Conservation (phyloP, 37 sponge, comb jelly and placozoan species). For the Hormiphora californensis region DNA sequence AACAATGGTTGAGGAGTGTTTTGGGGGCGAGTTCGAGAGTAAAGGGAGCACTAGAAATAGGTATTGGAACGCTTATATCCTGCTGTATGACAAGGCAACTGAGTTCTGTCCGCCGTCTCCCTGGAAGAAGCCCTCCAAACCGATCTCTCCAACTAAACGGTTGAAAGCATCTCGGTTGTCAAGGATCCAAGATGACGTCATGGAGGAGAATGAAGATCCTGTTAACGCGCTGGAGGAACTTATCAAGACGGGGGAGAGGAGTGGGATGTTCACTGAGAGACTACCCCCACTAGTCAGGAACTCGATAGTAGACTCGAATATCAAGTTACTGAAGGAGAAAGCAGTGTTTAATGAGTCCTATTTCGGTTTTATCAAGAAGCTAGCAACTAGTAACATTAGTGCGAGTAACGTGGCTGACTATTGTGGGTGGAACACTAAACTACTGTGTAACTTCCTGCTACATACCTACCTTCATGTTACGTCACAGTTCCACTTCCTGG, state of each 20-base stretch:
- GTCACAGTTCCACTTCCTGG: constrained; percentile 25
- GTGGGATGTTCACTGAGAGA: constrained; percentile 64
- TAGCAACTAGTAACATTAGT: constrained; percentile 58
- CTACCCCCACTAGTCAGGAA: constrained; percentile 68
- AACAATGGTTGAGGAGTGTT: constrained; percentile 79
- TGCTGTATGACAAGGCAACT: constrained; percentile 77
- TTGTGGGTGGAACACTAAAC: constrained; percentile 23
- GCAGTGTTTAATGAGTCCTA: constrained; percentile 79
- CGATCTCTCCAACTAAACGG: constrained; percentile 56
- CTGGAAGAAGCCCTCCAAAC: constrained; percentile 12
- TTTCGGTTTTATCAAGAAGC: constrained; percentile 65
- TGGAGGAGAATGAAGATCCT: constrained; percentile 41
- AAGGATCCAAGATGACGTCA: not conserved
- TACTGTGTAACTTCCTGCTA: constrained; percentile 36
- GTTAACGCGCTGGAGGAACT: constrained; percentile 60
- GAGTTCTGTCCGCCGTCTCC: constrained; percentile 40
- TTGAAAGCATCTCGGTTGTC: constrained; percentile 46
- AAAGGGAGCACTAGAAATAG: constrained; percentile 61
- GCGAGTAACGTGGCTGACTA: constrained; percentile 1
- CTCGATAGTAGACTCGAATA: constrained; percentile 72
- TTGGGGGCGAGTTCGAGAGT: constrained; percentile 80
- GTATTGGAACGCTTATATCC: constrained; percentile 90
- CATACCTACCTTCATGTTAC: constrained; percentile 43
- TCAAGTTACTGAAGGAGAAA: constrained; percentile 78
- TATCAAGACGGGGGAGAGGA: constrained; percentile 76